These are phyloP conservation scores for Platerodrilus igneus DNA, from an alignment of 2,888 invertebrate species.

Conservation along the genomic window DNA sequence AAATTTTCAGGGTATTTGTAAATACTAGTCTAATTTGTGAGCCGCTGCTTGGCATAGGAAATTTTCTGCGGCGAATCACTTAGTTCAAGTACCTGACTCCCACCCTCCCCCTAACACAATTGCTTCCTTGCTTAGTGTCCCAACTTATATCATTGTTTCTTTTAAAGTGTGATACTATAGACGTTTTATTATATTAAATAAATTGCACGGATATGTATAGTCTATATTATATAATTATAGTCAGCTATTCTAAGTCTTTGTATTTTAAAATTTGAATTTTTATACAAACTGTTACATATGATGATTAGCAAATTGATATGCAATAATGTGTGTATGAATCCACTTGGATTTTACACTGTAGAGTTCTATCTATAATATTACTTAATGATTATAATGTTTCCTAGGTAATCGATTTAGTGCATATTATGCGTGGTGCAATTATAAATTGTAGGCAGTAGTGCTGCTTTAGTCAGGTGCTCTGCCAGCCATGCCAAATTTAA, in stretches of 20 bases:
- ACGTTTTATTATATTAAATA: constrained; percentile 46
- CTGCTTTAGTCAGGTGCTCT: constrained; percentile 20
- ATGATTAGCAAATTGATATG: constrained; percentile 50
- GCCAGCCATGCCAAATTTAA: constrained; percentile 28
- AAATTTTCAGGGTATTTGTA: constrained; percentile 49
- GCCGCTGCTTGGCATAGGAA: constrained; percentile 44
- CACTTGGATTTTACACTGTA: constrained; percentile 38
- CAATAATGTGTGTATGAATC: constrained; percentile 44
- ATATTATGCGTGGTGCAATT: constrained; percentile 41
- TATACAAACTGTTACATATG: constrained; percentile 51
- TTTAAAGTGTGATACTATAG: constrained; percentile 49
- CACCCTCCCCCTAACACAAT: constrained; percentile 35
- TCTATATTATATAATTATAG: constrained; percentile 49
- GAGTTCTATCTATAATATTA: constrained; percentile 41
- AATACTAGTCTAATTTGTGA: constrained; percentile 49
- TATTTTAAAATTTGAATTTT: constrained; percentile 53
- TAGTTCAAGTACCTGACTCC: constrained; percentile 47
- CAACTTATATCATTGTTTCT: constrained; percentile 41
- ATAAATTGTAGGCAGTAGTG: constrained; percentile 33
- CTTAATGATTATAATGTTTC: constrained; percentile 40
- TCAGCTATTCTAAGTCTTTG: constrained; percentile 51
- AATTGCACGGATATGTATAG: constrained; percentile 50
- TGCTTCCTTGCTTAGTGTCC: constrained; percentile 39
- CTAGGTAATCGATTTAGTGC: constrained; percentile 42
- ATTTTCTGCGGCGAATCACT: constrained; percentile 40